Evolutionary conservation across 2,888 invertebrate species (phyloP).

Genomic region (Branchipolynoe longqiensis): DNA sequence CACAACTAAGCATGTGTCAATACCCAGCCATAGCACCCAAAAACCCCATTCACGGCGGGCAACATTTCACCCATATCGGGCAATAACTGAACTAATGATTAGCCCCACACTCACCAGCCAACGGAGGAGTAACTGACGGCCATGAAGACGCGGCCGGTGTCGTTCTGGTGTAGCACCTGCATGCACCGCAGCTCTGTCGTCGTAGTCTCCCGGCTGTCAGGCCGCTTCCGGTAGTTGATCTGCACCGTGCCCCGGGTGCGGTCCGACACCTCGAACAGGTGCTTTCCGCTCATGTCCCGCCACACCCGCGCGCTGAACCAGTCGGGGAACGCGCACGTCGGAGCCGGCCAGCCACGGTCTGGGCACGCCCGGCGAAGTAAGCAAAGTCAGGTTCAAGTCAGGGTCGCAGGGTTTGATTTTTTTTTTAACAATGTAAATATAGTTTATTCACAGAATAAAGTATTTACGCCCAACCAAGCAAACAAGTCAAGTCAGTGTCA

Average conservation of each 20-base stretch:
- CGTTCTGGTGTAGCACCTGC: slow-evolving; percentile 26
- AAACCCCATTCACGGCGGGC: too few species aligned
- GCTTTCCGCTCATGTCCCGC: slow-evolving; percentile 54
- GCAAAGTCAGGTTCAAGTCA: too few species aligned
- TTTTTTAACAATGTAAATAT: too few species aligned
- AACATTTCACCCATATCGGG: too few species aligned
- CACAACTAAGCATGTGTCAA: too few species aligned
- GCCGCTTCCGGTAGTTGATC: slow-evolving; percentile 26
- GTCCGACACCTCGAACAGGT: slow-evolving; percentile 19
- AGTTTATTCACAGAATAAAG: too few species aligned
- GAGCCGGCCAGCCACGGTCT: slow-evolving; percentile 4
- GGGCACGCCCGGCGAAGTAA: too few species aligned
- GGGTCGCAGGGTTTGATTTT: too few species aligned
- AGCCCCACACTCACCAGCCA: slow-evolving; percentile 39
- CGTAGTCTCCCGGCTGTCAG: slow-evolving; percentile 36
- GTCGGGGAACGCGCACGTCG: slow-evolving; percentile 49
- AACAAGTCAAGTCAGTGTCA: too few species aligned
- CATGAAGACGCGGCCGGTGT: slow-evolving; percentile 15
- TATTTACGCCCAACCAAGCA: too few species aligned
- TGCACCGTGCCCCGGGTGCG: background rate
- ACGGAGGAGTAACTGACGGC: slow-evolving; percentile 55
- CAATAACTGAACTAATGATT: too few species aligned
- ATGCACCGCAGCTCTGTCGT: slow-evolving; percentile 53
- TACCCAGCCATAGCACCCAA: too few species aligned
- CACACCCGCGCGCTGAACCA: slow-evolving; percentile 50